Percentiles rank a stretch among this genome's conserved stretches.
Conservation (phyloP, 2,888 invertebrate species). For the Apomyelois bistriatella region DNA sequence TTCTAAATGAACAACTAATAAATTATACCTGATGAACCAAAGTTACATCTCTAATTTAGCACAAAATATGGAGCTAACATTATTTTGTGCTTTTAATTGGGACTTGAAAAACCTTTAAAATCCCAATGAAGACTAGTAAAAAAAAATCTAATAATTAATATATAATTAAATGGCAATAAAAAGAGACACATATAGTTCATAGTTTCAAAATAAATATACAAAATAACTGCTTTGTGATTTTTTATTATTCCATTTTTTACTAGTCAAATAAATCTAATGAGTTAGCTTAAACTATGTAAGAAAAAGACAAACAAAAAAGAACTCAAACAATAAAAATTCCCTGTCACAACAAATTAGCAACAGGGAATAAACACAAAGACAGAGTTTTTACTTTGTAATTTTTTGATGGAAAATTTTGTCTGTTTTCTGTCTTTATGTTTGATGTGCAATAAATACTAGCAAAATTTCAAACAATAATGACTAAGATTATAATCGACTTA, state of each 20-base stretch:
- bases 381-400: background rate
- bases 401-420: background rate
- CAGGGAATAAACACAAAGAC: background rate
- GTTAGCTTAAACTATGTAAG: constrained; percentile 55
- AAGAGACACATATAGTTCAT: too few species aligned
- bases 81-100: constrained; percentile 28
- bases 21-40: constrained; percentile 5
- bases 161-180: too few species aligned
- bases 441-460: constrained; percentile 43
- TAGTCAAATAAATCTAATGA: constrained; percentile 35
- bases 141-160: background rate
- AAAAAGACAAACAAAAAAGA: constrained; percentile 42
- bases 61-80: constrained; percentile 25
- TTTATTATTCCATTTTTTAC: constrained; percentile 1
- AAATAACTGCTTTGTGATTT: too few species aligned
- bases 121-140: background rate
- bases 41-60: constrained; percentile 13
- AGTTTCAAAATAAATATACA: too few species aligned
- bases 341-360: constrained; percentile 36
- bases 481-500: constrained; percentile 23
- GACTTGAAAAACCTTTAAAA: constrained; percentile 12
- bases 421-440: constrained; percentile 25
- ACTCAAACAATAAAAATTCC: constrained; percentile 43
- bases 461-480: constrained; percentile 34
- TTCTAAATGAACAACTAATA: background rate